Conservation (phyloP, 2,888 invertebrate species). For the Ashinkailepas kermadecensis region DNA sequence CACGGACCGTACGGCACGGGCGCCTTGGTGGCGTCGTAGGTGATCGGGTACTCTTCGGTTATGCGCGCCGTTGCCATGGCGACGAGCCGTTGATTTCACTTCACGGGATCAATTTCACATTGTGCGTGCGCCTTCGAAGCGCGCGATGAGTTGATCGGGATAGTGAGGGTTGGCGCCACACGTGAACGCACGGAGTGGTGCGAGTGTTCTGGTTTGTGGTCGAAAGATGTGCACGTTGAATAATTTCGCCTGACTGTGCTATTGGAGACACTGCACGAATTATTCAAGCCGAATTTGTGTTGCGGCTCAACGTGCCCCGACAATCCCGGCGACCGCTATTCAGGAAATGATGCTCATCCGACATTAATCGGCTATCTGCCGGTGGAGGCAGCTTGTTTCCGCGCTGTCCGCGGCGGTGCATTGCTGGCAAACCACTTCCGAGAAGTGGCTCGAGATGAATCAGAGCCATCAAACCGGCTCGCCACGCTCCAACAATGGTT, state of each 20-base stretch:
- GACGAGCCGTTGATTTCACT: neutral
- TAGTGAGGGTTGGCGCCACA: neutral
- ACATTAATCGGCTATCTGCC: neutral
- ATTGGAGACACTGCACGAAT: too few relatives aligned
- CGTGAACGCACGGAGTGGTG: neutral
- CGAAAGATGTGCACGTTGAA: too few relatives aligned
- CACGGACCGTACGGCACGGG: neutral
- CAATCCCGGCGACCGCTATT: neutral
- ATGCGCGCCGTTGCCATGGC: neutral
- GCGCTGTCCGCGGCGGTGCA: neutral
- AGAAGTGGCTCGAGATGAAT: neutral
- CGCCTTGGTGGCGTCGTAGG: neutral
- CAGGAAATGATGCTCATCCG: neutral
- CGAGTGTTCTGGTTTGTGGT: too few relatives aligned
- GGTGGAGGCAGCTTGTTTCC: neutral
- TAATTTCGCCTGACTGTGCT: too few relatives aligned
- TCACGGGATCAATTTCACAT: neutral
- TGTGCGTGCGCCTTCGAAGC: neutral
- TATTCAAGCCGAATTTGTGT: neutral
- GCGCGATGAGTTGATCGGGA: neutral
- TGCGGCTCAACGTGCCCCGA: neutral
- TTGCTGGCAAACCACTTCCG: neutral
- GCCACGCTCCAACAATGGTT: neutral
- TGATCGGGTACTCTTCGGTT: slow-evolving; percentile 2
- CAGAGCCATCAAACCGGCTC: neutral